Base-by-base conservation (phyloP, 2,797 vertebrate genomes). In the Sphenodon punctatus region DNA sequence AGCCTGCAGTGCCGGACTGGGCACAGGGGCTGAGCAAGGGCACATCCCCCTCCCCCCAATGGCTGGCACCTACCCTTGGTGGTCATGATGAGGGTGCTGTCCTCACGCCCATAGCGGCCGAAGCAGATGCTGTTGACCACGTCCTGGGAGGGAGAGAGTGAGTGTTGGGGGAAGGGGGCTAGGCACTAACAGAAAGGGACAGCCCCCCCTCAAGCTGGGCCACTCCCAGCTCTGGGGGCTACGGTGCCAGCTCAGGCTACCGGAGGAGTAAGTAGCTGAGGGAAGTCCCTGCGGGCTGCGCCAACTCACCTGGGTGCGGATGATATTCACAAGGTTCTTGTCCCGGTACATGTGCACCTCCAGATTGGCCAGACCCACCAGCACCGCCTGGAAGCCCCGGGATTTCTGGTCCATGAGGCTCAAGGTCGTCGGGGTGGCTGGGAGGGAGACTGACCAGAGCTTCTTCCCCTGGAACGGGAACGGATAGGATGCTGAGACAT, bases 31-130 rank as follows among this genome's bases (percentile, higher is more conserved):
- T 30, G 4, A 36, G 22, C 34, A 36, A 30, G 22, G 11, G 7
- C 43, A n/a, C n/a, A 48, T 36, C 32, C 5, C 46, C 65, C 46
- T 38, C 32, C 12, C 25, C 4, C n/a, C n/a, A n/a, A 8, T 25
- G 4, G 10, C 10, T 11, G 22, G 12, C 30, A n/a, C 51, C 20
- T 63, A 95, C 95, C 93, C 91, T 78, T 76, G 1, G 96, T 98
- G 6, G 96, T 97, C 97, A 98, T 96, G 75, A 98, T 90, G 32
- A 98, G 95, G 2, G 97, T 97, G 45, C 97, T 97, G 16, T 98
- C 98, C 70, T 98, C 97, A 3, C 97, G 95, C 2, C 98, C 98
- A 4, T 97, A 98, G 10, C 97, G 96, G n/a, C 98, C 98, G n/a
- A 98, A 98, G 90, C 96, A 96, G 80, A 98, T 95, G 89, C 97